These are phyloP conservation scores for Pedetes capensis DNA, from an alignment of 2,113 vertebrate species.

Conservation along the genomic window DNA sequence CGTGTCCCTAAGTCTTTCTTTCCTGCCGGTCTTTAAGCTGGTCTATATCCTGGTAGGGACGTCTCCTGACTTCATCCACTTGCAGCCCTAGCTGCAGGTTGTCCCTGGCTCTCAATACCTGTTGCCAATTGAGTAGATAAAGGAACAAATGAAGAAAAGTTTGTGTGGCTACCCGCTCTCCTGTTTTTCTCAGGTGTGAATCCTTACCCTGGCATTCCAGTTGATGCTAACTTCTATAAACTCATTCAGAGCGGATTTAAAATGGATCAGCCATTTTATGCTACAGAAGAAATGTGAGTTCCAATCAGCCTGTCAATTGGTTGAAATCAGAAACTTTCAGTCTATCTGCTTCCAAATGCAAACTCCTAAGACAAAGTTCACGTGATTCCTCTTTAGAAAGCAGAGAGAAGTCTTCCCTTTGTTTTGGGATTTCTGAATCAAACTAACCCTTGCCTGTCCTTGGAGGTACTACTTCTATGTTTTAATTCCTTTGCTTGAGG, in stretches of 20 bases:
- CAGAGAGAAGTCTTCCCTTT: background rate
- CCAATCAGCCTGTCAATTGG: background rate
- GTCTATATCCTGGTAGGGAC: background rate
- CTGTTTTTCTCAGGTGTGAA: slow-evolving; percentile 88
- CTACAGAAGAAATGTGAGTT: slow-evolving; percentile 90
- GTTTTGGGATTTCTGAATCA: background rate
- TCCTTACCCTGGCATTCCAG: slow-evolving; percentile 95
- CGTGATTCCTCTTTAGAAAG: background rate
- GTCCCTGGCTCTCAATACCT: background rate
- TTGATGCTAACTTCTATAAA: slow-evolving; percentile 92
- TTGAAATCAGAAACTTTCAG: background rate
- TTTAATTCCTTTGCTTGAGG: background rate
- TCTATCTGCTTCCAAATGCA: background rate
- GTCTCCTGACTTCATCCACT: background rate
- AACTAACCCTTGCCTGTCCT: background rate
- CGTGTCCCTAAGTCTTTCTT: background rate
- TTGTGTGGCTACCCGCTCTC: background rate
- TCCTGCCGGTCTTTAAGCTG: background rate
- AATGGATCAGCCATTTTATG: slow-evolving; percentile 96
- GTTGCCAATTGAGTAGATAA: background rate
- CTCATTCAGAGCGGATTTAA: slow-evolving; percentile 94
- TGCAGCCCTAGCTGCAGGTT: background rate
- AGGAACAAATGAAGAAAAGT: background rate
- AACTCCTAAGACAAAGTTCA: background rate
- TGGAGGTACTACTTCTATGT: background rate